Evolutionary conservation across 2,888 invertebrate genomes (phyloP).

Genomic region (Acrobasis repandana): DNA sequence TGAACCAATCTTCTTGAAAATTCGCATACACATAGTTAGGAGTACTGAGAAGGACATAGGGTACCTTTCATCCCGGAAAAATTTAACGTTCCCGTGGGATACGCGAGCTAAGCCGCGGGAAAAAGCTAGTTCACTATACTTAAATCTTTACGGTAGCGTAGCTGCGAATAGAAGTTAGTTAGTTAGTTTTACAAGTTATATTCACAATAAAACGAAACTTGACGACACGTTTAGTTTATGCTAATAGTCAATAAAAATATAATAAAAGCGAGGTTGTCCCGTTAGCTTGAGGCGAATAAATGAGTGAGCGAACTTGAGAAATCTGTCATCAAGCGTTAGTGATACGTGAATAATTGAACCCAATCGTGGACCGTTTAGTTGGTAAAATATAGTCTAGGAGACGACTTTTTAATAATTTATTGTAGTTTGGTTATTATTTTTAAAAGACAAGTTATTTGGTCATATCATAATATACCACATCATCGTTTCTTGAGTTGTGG

Average conservation of each 20-base stretch:
- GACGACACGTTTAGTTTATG: conserved; percentile 60
- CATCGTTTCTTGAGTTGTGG: too few relatives aligned
- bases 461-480: too few relatives aligned
- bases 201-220: conserved; percentile 27
- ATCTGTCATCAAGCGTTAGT: conserved; percentile 27
- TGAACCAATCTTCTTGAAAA: too few relatives aligned
- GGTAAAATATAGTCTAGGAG: conserved; percentile 15
- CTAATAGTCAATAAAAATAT: conserved; percentile 64
- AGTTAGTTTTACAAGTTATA: too few relatives aligned
- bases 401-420: not conserved
- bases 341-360: conserved; percentile 24
- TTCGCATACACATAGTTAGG: too few relatives aligned
- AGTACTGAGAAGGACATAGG: too few relatives aligned
- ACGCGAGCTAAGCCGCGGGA: too few relatives aligned
- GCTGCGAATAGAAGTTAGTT: not conserved
- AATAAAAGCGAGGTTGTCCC: conserved; percentile 49
- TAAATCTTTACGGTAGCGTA: not conserved
- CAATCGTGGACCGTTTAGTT: conserved; percentile 1
- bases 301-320: conserved; percentile 7
- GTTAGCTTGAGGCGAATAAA: conserved; percentile 34
- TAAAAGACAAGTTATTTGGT: too few relatives aligned
- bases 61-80: too few relatives aligned
- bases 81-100: too few relatives aligned
- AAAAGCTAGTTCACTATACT: not conserved
- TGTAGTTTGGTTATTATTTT: too few relatives aligned